These are phyloP conservation scores for Equus przewalskii DNA, from an alignment of 2,113 vertebrate species.

Conservation along the genomic window DNA sequence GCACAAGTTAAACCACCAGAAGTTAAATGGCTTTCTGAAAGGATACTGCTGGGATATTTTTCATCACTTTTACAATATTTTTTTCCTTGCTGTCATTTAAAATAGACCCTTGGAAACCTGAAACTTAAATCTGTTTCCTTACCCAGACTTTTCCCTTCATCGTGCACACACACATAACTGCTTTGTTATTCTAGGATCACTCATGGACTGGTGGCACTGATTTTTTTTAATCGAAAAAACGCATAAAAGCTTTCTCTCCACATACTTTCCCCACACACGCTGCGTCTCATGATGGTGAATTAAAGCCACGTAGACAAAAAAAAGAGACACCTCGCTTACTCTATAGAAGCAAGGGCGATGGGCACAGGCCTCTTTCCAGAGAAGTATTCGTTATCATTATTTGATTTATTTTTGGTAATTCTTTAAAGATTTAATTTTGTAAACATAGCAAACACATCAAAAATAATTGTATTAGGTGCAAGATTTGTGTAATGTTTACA, in stretches of 20 bases:
- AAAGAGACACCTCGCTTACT: not conserved
- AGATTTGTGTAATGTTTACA: constrained; percentile 11
- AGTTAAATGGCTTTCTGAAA: constrained; percentile 79
- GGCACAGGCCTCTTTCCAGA: not conserved
- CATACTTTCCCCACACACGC: constrained; percentile 60
- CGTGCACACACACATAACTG: constrained; percentile 38
- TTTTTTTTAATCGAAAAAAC: constrained; percentile 75
- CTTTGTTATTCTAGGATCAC: constrained; percentile 81
- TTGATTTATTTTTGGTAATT: not conserved
- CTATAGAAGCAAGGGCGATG: not conserved
- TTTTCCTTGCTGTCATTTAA: constrained; percentile 80
- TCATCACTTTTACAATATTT: constrained; percentile 82
- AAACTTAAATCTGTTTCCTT: constrained; percentile 81
- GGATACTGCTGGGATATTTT: constrained; percentile 84
- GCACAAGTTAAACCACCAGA: constrained; percentile 78
- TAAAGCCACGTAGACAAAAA: constrained; percentile 74
- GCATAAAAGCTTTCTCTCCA: constrained; percentile 63
- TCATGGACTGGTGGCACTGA: constrained; percentile 69
- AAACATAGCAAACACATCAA: not conserved
- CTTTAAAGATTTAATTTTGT: constrained; percentile 45
- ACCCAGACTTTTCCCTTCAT: constrained; percentile 70
- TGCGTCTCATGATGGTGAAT: constrained; percentile 68
- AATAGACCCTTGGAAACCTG: constrained; percentile 81
- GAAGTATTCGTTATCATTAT: not conserved
- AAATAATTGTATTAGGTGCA: constrained; percentile 60